Base-by-base conservation (phyloP, 2,797 vertebrate species). In the Tympanoctomys barrerae region DNA sequence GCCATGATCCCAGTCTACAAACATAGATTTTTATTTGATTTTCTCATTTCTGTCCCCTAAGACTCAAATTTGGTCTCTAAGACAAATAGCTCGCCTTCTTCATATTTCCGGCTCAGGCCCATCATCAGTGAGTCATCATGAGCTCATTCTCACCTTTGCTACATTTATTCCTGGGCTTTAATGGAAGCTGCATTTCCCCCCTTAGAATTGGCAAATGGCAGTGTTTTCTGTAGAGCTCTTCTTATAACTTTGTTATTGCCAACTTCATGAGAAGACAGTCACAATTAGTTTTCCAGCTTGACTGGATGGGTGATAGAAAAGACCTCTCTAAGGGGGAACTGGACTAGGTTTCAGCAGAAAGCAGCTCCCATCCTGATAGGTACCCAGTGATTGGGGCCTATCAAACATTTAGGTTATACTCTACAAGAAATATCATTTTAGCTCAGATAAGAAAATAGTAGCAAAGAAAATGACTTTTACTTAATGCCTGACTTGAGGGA, bases 331-430 rank as follows among this genome's bases (percentile, higher is more conserved):
- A 3, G 61, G 9, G 9, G 0, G 14, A 93, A 71, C 21, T 42
- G 46, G 73, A 54, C 61, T 91, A 79, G 71, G 81, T 89, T 93
- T 97, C 36, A 95, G 64, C 85, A 85, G 77, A 92, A 94, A 36
- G 7, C 26, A 88, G 1, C 39, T 85, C 71, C 73, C 22, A 49
- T 91, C 80, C 71, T 85, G 2, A 49, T 70, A 77, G 78, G 16
- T 46, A 91, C 57, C 39, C n/a, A 62, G 1, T 88, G 12, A 86
- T 54, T 77, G 59, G 80, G 18, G 33, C 5, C 64, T 90, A 31
- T 88, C 68, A 96, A 79, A 54, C 73, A 87, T 83, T 92, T 96
- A 49, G 31, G 54, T 91, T 86, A 12, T 39, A 57, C 49, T 52
- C 22, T 4, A 14, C 12, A 92, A 64, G 70, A 92, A 95, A 83